These are phyloP conservation scores for Petromus typicus DNA, from an alignment of 2,113 vertebrate genomes.

Conservation along the genomic window DNA sequence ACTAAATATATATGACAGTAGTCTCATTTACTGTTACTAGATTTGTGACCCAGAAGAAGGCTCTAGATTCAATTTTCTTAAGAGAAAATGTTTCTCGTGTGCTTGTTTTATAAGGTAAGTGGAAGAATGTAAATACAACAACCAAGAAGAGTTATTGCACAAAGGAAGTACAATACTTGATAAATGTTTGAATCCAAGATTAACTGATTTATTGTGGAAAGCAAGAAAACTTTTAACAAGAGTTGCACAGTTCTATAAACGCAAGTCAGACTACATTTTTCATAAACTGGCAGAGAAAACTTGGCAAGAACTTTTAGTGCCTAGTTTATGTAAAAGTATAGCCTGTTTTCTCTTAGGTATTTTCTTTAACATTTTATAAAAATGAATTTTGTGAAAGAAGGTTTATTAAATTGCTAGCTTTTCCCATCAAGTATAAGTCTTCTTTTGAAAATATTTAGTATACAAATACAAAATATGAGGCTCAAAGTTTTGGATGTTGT, in stretches of 20 bases:
- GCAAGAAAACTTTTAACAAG: slow-evolving; percentile 31
- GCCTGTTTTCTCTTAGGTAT: slow-evolving; percentile 21
- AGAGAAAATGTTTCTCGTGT: neutral
- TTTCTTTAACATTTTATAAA: slow-evolving; percentile 37
- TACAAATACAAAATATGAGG: neutral
- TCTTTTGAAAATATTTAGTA: slow-evolving; percentile 40
- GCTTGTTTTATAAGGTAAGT: slow-evolving; percentile 13
- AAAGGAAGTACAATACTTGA: neutral
- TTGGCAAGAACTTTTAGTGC: slow-evolving; percentile 42
- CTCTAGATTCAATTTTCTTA: slow-evolving; percentile 18
- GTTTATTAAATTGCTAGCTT: slow-evolving; percentile 14
- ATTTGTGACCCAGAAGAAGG: slow-evolving; percentile 9
- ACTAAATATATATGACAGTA: neutral
- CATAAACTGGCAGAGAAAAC: neutral
- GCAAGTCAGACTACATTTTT: slow-evolving; percentile 36
- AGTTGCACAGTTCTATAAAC: neutral
- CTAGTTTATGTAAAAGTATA: neutral
- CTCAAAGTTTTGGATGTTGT: neutral
- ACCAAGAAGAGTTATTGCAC: neutral
- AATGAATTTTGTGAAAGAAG: slow-evolving; percentile 34
- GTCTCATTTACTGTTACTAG: neutral
- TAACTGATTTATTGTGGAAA: neutral
- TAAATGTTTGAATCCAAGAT: slow-evolving; percentile 22
- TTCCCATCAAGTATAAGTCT: neutral
- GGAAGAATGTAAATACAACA: neutral